A percentile compares a stretch with the other conserved stretches of the same genome.
phyloP scores from a whole-genome alignment of 2,888 invertebrate species.

The Latrodectus elegans region DNA sequence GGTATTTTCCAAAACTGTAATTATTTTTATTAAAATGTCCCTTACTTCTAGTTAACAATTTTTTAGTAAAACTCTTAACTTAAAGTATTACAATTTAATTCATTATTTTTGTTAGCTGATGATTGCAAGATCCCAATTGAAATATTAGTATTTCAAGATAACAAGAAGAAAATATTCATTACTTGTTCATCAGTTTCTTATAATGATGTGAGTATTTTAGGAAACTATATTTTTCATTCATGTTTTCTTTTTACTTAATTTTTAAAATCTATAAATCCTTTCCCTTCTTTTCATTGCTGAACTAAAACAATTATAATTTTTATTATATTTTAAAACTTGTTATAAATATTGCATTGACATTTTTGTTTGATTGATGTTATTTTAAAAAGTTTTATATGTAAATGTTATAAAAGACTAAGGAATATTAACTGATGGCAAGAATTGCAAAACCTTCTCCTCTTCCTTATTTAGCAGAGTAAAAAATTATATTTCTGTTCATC shows the following conservation, averaged over 20 bases:
- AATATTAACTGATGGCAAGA: too few species aligned
- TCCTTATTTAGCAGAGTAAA: too few species aligned
- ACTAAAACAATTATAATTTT: too few species aligned
- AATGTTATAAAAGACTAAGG: too few species aligned
- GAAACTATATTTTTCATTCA: not conserved
- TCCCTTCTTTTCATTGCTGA: not conserved
- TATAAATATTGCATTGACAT: not conserved
- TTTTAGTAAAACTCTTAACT: not conserved
- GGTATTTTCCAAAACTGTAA: not conserved
- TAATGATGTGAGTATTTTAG: constrained; percentile 19
- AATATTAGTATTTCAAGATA: constrained; percentile 38
- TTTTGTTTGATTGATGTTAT: not conserved
- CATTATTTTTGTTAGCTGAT: not conserved
- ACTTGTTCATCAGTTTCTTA: constrained; percentile 20
- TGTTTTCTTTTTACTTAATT: not conserved
- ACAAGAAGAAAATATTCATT: constrained; percentile 33
- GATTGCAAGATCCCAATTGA: constrained; percentile 19
- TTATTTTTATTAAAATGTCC: not conserved
- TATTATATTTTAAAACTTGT: not conserved
- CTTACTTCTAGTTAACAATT: not conserved
- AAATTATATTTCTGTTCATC: too few species aligned
- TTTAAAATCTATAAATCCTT: not conserved
- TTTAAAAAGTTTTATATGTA: too few species aligned
- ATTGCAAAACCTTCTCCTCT: too few species aligned
- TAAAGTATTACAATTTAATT: not conserved